These are phyloP conservation scores for Pegea sp. DNA, from an alignment of 23 tunicate genomes.

Conservation along the genomic window DNA sequence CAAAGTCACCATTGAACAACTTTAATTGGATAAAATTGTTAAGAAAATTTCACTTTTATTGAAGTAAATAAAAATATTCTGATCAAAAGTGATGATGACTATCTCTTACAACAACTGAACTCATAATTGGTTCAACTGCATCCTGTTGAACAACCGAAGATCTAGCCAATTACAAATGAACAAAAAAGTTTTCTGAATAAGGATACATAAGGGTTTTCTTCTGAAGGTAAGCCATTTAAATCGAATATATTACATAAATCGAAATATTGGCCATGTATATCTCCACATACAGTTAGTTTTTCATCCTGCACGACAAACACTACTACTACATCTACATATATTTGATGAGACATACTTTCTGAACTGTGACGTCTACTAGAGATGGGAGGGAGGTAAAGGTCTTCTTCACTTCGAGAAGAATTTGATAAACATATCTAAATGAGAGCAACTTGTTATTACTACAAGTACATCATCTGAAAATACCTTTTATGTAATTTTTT, in stretches of 20 bases:
- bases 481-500: slow-evolving; percentile 55
- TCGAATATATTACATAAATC: slow-evolving; percentile 90
- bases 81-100: too few species aligned
- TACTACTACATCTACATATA: background rate
- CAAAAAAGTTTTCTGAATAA: slow-evolving; percentile 4
- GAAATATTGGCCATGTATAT: slow-evolving; percentile 89
- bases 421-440: slow-evolving; percentile 69
- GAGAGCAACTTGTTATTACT: background rate
- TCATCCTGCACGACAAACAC: slow-evolving; percentile 16
- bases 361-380: slow-evolving; percentile 52
- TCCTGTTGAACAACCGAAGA: too few species aligned
- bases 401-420: slow-evolving; percentile 51
- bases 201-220: slow-evolving; percentile 94
- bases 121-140: too few species aligned
- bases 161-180: too few species aligned
- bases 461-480: background rate
- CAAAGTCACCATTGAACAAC: slow-evolving; percentile 97
- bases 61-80: too few species aligned
- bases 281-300: slow-evolving; percentile 91
- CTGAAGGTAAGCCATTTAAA: slow-evolving; percentile 59
- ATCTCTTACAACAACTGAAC: too few species aligned
- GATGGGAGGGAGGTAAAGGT: slow-evolving; percentile 29
- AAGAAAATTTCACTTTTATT: background rate
- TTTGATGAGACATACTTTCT: slow-evolving; percentile 29
- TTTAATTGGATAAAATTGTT: slow-evolving; percentile 1